Percentiles rank a stretch among this genome's conserved stretches.
phyloP scores from a whole-genome alignment of 92 coral and sea anemone genomes.

The Porites cylindrica region DNA sequence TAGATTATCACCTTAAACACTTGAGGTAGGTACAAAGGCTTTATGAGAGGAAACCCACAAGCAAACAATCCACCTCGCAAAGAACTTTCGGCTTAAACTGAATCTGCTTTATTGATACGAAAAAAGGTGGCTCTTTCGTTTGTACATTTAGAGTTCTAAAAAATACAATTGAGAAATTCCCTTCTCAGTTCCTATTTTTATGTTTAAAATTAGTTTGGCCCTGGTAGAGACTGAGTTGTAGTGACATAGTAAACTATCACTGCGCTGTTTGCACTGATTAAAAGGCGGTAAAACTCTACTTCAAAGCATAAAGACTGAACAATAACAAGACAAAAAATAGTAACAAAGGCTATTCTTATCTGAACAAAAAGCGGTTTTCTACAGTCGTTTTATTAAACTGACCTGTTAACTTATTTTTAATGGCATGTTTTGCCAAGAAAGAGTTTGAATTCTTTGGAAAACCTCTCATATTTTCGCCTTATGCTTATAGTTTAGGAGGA shows the following conservation, averaged over 20 bases:
- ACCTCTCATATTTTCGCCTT: background rate
- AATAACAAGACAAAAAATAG: slow-evolving; percentile 21
- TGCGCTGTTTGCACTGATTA: background rate
- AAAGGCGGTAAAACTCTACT: slow-evolving; percentile 6
- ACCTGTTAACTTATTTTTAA: background rate
- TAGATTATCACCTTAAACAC: background rate
- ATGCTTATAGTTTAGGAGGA: background rate
- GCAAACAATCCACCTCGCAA: background rate
- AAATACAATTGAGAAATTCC: background rate
- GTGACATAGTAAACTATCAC: background rate
- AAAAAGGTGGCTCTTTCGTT: background rate
- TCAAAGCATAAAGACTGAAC: slow-evolving; percentile 11
- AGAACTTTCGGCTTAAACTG: background rate
- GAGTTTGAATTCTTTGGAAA: background rate
- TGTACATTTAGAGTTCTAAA: background rate
- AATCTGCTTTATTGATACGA: background rate
- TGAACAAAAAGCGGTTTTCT: slow-evolving; percentile 12
- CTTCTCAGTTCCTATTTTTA: background rate
- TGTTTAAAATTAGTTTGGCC: background rate
- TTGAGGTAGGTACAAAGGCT: background rate
- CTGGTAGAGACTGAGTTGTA: background rate
- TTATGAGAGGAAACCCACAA: background rate
- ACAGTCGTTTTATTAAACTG: slow-evolving; percentile 8
- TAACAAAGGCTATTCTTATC: slow-evolving; percentile 1
- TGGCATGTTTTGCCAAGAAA: background rate